Percentiles rank a stretch among this genome's conserved stretches.
These are phyloP conservation scores for Copidosoma aretas DNA, from an alignment of 2,888 invertebrate species.

Conservation along the genomic window DNA sequence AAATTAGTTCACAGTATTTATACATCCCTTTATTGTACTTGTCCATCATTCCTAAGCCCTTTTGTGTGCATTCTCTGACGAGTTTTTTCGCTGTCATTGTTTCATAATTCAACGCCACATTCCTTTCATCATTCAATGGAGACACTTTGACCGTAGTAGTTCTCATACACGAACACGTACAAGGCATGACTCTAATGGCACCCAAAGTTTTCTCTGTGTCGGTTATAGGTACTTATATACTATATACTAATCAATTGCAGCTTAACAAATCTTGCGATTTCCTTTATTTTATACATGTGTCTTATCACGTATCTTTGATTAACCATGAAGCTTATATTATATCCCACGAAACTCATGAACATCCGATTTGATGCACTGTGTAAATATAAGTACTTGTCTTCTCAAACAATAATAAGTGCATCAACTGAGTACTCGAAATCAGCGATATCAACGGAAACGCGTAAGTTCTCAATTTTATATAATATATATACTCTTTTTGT, in stretches of 20 bases:
- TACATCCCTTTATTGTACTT: too few species aligned
- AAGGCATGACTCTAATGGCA: not conserved
- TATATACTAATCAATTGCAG: not conserved
- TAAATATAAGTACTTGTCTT: constrained; percentile 5
- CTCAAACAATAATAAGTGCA: constrained; percentile 15
- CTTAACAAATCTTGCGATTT: not conserved
- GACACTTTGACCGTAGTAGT: not conserved
- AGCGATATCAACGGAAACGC: not conserved
- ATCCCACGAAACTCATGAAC: too few species aligned
- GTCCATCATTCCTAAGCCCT: too few species aligned
- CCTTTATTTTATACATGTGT: too few species aligned
- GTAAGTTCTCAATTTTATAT: not conserved
- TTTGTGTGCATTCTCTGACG: not conserved
- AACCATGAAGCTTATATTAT: too few species aligned
- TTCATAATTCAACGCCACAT: not conserved
- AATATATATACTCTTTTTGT: not conserved
- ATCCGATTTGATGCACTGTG: not conserved
- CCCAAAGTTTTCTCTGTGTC: not conserved
- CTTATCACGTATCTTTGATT: too few species aligned
- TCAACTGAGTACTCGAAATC: constrained; percentile 9
- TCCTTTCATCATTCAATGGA: not conserved
- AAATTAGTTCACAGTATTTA: too few species aligned
- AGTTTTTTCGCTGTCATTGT: not conserved
- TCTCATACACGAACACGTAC: not conserved
- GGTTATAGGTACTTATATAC: not conserved